Conservation (phyloP, 1,140 invertebrate species). For the Halyomorpha halys region DNA sequence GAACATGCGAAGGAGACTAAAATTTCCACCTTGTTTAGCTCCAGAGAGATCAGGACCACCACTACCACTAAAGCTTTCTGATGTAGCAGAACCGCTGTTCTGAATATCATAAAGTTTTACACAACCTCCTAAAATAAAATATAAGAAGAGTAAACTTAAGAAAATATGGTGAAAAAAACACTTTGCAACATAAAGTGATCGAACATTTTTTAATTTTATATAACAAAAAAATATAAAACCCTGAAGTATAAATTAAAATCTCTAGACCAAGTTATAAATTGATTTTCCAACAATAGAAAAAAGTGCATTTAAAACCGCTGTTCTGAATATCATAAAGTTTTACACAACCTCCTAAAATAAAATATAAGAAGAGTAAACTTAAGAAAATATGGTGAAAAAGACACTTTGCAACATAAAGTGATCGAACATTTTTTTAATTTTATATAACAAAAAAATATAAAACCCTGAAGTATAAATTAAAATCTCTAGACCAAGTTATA, state of each 20-base stretch:
- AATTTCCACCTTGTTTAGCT: conserved; percentile 45
- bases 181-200: no score
- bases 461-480: no score
- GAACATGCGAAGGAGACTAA: conserved; percentile 77
- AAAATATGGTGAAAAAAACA: background rate
- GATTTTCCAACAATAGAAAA: no score
- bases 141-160: background rate
- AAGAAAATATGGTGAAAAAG: background rate
- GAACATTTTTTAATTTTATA: no score
- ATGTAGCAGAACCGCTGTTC: conserved; percentile 38
- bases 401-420: no score
- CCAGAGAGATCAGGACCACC: conserved; percentile 34
- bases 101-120: conserved; percentile 57
- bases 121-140: conserved; percentile 32
- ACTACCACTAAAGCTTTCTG: conserved; percentile 35
- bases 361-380: conserved; percentile 1
- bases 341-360: conserved; percentile 37
- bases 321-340: conserved; percentile 54
- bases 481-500: no score
- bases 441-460: no score
- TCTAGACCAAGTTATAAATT: no score
- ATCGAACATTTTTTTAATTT: no score
- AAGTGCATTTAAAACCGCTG: no score
- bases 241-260: no score
- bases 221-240: no score